Percentiles rank a stretch among this genome's conserved stretches.
Conservation (phyloP, 1,140 invertebrate species). For the Atta cephalotes region DNA sequence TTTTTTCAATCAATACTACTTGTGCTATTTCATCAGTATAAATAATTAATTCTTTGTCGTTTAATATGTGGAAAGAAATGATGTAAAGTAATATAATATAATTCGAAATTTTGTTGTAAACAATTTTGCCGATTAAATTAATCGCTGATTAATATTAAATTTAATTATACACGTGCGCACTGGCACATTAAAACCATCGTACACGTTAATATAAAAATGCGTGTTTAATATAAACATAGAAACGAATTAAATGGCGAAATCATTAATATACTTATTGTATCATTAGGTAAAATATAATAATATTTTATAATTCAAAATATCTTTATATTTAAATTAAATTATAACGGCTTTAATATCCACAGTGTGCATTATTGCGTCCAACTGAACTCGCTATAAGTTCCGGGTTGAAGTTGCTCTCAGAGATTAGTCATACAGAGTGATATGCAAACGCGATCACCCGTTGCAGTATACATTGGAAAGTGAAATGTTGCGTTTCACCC, state of each 20-base stretch:
- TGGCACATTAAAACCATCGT: too few species aligned
- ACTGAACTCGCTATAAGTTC: background rate
- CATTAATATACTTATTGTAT: too few species aligned
- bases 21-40: background rate
- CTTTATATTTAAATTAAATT: too few species aligned
- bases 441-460: background rate
- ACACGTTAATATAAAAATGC: too few species aligned
- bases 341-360: too few species aligned
- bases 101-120: background rate
- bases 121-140: background rate
- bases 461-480: constrained; percentile 43
- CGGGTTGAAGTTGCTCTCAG: background rate
- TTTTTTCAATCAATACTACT: background rate
- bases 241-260: too few species aligned
- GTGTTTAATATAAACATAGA: too few species aligned
- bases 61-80: background rate
- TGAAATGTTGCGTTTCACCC: constrained; percentile 55
- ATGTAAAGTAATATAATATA: background rate
- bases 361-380: too few species aligned
- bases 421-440: background rate
- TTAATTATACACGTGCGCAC: too few species aligned
- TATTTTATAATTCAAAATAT: too few species aligned
- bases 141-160: background rate
- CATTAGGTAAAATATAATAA: too few species aligned
- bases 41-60: background rate